These are phyloP conservation scores for Xerus inauris DNA, from an alignment of 2,113 vertebrate genomes.

Conservation along the genomic window DNA sequence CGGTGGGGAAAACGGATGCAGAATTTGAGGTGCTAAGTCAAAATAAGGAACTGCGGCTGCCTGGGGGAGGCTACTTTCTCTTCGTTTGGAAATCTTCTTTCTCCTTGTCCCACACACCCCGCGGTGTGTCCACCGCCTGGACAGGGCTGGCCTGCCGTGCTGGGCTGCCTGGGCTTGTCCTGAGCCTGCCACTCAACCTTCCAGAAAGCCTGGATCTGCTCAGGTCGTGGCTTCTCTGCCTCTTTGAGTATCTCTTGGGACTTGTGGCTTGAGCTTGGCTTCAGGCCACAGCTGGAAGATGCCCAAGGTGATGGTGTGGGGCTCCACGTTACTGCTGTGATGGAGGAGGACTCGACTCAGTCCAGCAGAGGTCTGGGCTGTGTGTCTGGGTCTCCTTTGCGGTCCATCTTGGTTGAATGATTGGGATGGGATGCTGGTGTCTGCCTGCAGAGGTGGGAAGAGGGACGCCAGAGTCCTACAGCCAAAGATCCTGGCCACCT, in stretches of 20 bases:
- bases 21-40: not conserved
- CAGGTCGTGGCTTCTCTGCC: not conserved
- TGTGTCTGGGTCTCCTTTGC: not conserved
- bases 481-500: not conserved
- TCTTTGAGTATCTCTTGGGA: not conserved
- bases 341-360: not conserved
- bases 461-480: fast-evolving
- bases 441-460: not conserved
- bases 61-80: too few species aligned
- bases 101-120: not conserved
- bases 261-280: conserved; percentile 28
- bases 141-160: not conserved
- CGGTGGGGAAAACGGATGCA: not conserved
- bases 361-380: not conserved
- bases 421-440: not conserved
- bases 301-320: not conserved
- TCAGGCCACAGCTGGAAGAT: not conserved
- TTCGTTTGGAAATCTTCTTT: not conserved
- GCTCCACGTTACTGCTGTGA: not conserved
- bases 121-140: not conserved
- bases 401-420: not conserved
- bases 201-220: not conserved
- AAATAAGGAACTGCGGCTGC: not conserved
- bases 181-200: not conserved
- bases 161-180: not conserved